Percentiles rank a stretch among this genome's conserved stretches.
These are phyloP conservation scores for Epicauta chinensis DNA, from an alignment of 1,140 invertebrate species.

Conservation along the genomic window DNA sequence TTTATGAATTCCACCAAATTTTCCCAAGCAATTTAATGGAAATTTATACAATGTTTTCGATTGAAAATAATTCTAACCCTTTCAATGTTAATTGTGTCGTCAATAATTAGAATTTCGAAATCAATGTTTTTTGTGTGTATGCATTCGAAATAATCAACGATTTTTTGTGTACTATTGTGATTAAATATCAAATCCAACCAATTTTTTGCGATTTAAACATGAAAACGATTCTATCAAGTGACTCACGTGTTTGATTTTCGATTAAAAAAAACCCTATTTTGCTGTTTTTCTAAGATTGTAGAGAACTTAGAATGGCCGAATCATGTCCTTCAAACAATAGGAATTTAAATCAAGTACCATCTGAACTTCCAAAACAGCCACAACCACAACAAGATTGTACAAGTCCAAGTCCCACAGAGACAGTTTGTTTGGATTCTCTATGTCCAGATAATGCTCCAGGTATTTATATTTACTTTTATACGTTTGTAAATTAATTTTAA, in stretches of 20 bases:
- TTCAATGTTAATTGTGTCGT: background rate
- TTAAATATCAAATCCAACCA: too few relatives aligned
- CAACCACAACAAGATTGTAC: slow-evolving; percentile 42
- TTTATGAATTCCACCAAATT: too few relatives aligned
- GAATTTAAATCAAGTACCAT: slow-evolving; percentile 21
- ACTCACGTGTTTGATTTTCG: too few relatives aligned
- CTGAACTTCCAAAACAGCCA: slow-evolving; percentile 34
- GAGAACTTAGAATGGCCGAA: slow-evolving; percentile 41
- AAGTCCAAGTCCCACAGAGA: slow-evolving; percentile 43
- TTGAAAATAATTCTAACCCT: background rate
- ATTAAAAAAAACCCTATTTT: too few relatives aligned
- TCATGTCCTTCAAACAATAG: slow-evolving; percentile 31
- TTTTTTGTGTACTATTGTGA: background rate
- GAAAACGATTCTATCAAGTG: too few relatives aligned
- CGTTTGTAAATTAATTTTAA: too few relatives aligned
- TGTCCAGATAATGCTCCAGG: slow-evolving; percentile 30
- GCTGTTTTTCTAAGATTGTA: slow-evolving; percentile 15
- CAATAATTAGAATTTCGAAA: background rate
- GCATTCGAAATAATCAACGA: background rate
- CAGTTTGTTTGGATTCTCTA: slow-evolving; percentile 37
- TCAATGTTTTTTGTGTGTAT: background rate
- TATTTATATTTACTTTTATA: slow-evolving; percentile 1
- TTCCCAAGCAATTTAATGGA: too few relatives aligned
- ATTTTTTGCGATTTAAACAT: too few relatives aligned
- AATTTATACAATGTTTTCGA: background rate